Evolutionary conservation across 1,140 invertebrate species (phyloP).

Genomic region (Geopemphigus sp.): DNA sequence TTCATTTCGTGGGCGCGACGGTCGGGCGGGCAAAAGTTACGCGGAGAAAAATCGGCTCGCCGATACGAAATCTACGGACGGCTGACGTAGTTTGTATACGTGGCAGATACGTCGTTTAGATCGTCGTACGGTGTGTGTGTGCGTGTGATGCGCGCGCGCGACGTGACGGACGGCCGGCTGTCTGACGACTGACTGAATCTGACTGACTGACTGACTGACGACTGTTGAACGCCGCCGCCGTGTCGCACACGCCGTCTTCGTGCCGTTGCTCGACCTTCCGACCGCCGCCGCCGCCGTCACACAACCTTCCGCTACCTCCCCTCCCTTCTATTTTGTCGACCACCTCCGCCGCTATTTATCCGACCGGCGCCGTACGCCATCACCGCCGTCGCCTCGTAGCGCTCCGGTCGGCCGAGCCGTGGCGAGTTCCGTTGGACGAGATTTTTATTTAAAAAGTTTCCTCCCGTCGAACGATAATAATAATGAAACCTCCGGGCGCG

Average conservation of each 20-base stretch:
- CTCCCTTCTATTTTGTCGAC: too few species aligned
- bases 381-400: background rate
- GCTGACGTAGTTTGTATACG: too few species aligned
- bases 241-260: slow-evolving; percentile 1
- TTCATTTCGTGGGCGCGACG: background rate
- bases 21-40: background rate
- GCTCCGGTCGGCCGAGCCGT: slow-evolving; percentile 13
- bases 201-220: slow-evolving; percentile 4
- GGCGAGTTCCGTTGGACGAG: background rate
- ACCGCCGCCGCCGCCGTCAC: too few species aligned
- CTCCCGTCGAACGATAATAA: background rate
- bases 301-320: background rate
- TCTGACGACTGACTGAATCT: slow-evolving; percentile 19
- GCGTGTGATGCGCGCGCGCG: background rate
- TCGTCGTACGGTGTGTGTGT: too few species aligned
- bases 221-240: slow-evolving; percentile 40
- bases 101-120: slow-evolving; percentile 12
- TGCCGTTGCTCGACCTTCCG: slow-evolving; percentile 1
- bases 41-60: too few species aligned
- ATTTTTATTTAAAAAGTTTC: slow-evolving; percentile 11
- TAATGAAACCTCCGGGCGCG: background rate
- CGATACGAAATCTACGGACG: too few species aligned
- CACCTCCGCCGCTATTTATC: background rate
- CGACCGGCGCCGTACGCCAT: background rate
- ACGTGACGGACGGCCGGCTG: slow-evolving; percentile 5